Conservation (phyloP, 2,113 vertebrate genomes). For the Dasyornis broadbenti region DNA sequence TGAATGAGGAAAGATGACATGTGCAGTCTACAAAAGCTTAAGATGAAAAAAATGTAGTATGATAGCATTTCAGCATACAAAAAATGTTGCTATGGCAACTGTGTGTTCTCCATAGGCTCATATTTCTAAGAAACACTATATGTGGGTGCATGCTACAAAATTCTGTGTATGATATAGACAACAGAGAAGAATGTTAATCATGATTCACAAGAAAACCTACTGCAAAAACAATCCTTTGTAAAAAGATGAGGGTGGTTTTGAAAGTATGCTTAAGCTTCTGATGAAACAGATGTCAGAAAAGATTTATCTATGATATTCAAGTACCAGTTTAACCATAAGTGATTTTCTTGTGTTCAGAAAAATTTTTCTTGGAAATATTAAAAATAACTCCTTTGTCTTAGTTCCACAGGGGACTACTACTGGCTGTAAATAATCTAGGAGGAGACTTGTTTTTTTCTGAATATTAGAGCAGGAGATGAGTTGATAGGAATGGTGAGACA, state of each 20-base stretch:
- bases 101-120: background rate
- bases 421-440: background rate
- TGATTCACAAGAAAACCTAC: background rate
- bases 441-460: background rate
- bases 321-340: background rate
- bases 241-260: background rate
- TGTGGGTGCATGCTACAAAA: background rate
- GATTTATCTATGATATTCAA: background rate
- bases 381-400: background rate
- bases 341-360: background rate
- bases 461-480: background rate
- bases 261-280: background rate
- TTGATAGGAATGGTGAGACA: background rate
- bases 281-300: conserved; percentile 3
- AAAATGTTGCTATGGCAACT: conserved; percentile 43
- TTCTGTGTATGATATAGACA: background rate
- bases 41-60: background rate
- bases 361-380: background rate
- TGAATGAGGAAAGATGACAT: conserved; percentile 18
- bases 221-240: background rate
- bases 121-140: conserved; percentile 31
- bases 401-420: background rate
- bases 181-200: background rate
- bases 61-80: conserved; percentile 14
- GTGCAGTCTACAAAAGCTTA: conserved; percentile 10